Evolutionary conservation across 2,888 invertebrate genomes (phyloP).

Genomic region (Drosophila eohydei): DNA sequence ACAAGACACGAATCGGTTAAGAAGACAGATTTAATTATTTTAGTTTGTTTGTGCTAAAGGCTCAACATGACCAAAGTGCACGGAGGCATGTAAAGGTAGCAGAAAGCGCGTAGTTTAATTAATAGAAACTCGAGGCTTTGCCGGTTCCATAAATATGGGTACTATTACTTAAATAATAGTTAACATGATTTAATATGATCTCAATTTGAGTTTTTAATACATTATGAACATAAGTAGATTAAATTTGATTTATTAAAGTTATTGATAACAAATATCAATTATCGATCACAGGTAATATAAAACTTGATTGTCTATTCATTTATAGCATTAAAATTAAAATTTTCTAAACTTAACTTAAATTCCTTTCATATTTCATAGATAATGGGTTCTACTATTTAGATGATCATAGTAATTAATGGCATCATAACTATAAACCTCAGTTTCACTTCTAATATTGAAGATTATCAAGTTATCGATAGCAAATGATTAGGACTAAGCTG

Average conservation of each 20-base stretch:
- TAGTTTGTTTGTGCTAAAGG: conserved; percentile 4
- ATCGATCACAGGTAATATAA: background rate
- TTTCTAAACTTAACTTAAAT: too few relatives aligned
- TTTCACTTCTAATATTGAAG: too few relatives aligned
- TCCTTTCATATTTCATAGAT: background rate
- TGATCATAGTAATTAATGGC: too few relatives aligned
- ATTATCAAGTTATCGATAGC: background rate
- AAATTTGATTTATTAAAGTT: background rate
- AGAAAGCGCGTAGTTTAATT: conserved; percentile 6
- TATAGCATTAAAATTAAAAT: too few relatives aligned
- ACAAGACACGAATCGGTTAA: conserved; percentile 21
- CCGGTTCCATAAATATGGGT: background rate
- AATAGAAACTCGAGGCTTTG: background rate
- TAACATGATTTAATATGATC: background rate
- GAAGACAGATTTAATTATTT: conserved; percentile 29
- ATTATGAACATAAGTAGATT: background rate
- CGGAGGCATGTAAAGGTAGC: background rate
- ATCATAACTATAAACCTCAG: too few relatives aligned
- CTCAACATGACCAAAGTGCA: conserved; percentile 6
- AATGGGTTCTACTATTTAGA: background rate
- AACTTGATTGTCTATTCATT: background rate
- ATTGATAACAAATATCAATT: background rate
- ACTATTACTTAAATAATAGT: background rate
- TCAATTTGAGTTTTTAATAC: background rate
- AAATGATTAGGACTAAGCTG: background rate